phyloP scores from a whole-genome alignment of 2,797 vertebrate genomes.

The Megaceryle alcyon region DNA sequence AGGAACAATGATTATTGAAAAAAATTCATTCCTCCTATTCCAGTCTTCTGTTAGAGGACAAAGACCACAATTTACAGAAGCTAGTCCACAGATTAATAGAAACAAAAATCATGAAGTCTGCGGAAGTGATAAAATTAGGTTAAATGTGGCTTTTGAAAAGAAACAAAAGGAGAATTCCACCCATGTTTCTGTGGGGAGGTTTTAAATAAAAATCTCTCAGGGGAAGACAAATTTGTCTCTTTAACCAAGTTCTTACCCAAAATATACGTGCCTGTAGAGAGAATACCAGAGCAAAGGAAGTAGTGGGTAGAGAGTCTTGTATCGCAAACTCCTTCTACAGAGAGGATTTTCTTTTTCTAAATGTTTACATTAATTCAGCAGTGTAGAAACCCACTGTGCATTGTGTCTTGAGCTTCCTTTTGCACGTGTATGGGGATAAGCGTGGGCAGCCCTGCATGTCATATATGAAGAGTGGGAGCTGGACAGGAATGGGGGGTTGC shows the following conservation, averaged over 20 bases:
- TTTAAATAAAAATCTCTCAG: neutral
- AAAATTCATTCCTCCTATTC: neutral
- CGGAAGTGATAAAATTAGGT: neutral
- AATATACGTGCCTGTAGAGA: rapidly evolving
- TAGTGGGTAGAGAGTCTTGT: neutral
- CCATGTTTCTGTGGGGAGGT: neutral
- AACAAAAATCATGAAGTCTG: neutral
- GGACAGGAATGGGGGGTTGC: neutral
- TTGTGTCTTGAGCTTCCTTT: neutral
- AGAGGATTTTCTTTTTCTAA: neutral
- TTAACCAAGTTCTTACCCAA: neutral
- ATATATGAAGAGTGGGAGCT: neutral
- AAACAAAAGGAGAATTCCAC: neutral
- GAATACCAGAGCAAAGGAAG: neutral
- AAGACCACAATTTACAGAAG: neutral
- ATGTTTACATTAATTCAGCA: neutral
- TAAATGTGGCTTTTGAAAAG: neutral
- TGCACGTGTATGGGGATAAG: neutral
- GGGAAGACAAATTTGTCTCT: neutral
- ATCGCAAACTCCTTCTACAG: neutral
- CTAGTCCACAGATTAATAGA: neutral
- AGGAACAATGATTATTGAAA: neutral
- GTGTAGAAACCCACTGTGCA: neutral
- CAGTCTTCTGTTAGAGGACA: neutral
- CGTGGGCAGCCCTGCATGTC: neutral